Evolutionary conservation across 2,113 vertebrate species (phyloP).

Genomic region (Bucco capensis): DNA sequence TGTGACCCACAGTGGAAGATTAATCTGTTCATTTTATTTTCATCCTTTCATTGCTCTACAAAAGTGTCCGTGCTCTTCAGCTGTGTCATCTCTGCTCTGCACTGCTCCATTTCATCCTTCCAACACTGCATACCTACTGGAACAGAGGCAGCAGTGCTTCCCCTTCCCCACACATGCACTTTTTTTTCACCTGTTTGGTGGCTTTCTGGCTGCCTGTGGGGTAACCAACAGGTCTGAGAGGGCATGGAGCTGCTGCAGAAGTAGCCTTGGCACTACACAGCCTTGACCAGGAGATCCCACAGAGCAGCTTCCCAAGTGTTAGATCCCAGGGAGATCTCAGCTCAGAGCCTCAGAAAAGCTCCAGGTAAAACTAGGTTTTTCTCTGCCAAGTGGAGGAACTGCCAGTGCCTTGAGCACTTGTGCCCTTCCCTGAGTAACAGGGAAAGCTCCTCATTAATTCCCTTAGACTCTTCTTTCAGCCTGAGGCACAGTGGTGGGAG

Average conservation of each 20-base stretch:
- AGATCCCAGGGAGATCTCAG: neutral
- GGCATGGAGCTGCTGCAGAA: neutral
- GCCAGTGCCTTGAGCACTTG: neutral
- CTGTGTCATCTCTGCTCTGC: neutral
- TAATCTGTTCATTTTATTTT: conserved; percentile 36
- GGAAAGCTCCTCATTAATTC: neutral
- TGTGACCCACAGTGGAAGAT: conserved; percentile 10
- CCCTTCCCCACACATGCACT: rapidly evolving
- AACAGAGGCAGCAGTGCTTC: neutral
- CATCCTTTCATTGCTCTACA: neutral
- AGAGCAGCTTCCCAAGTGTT: neutral
- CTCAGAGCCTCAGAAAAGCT: neutral
- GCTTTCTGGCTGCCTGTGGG: neutral
- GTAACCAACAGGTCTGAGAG: neutral
- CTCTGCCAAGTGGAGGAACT: neutral
- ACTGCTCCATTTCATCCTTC: neutral
- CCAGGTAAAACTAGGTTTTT: neutral
- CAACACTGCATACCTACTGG: neutral
- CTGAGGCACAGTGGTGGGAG: neutral
- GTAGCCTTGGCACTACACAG: neutral
- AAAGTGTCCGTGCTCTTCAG: neutral
- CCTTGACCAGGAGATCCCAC: neutral
- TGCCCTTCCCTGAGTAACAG: neutral
- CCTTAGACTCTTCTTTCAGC: neutral
- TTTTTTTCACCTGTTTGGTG: neutral